Evolutionary conservation across 2,113 vertebrate species (phyloP), one percentile per base, ranked within the genome.

Genomic region (Petromus typicus): DNA sequence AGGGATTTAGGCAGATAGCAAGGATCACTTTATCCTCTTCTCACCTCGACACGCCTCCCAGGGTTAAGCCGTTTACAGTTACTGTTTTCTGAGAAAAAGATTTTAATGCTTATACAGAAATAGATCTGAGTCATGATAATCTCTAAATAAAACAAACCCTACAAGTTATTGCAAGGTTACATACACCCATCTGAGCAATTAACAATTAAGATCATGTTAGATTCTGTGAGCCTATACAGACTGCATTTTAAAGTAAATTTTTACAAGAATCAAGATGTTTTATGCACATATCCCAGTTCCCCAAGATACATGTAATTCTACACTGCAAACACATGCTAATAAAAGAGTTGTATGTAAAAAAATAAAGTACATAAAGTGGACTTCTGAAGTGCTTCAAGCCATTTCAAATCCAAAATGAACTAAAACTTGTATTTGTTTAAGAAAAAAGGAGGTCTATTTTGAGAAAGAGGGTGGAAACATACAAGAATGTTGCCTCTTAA

Each of bases 31-130:
- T 8, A 34, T 64, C 4, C 45, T 59, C 20, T 4, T 2, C 11
- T 78, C 56, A 90, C 30, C 13, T 89, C 54, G 40, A n/a, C 67
- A 18, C 2, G 34, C 7, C 17, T 69, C 54, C 48, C 56, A 56
- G 32, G 1, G 6, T 71, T 43, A 1, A 89, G 23, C 18, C 43
- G 86, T 64, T 85, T 83, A 56, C 16, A 76, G 2, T 63, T 63
- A 87, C 7, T 56, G 43, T 25, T 59, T 90, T 85, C 90, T 82
- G 48, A n/a, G 51, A 92, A 94, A 51, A 93, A 84, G 25, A 76
- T 20, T 90, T 66, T 64, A 93, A 84, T 83, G 22, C 45, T 66
- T 92, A 54, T 54, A 11, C 37, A 73, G 66, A 95, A 89, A 71
- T 16, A 71, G 25, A 73, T 8, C 10, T 90, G 23, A 43, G 45